Conservation (phyloP, 2,888 invertebrate genomes). For the Lobophora halterata region DNA sequence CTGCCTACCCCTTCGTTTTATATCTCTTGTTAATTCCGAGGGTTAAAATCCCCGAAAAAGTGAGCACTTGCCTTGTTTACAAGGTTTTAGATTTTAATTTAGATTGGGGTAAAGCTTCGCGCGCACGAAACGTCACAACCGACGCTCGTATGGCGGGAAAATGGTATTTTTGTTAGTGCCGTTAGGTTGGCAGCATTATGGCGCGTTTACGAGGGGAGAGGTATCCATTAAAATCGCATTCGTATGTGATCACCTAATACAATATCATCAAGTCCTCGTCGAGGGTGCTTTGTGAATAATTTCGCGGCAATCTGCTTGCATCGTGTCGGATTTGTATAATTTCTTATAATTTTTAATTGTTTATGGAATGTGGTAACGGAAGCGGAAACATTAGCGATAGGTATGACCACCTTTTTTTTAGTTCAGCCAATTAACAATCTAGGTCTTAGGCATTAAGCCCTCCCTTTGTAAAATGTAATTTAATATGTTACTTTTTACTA, state of each 20-base stretch:
- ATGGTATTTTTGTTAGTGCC: conserved; percentile 42
- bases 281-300: conserved; percentile 78
- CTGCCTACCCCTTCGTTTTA: conserved; percentile 56
- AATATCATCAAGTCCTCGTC: conserved; percentile 78
- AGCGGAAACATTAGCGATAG: conserved; percentile 11
- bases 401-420: no score
- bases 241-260: conserved; percentile 82
- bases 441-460: no score
- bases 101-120: conserved; percentile 73
- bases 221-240: conserved; percentile 80
- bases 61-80: conserved; percentile 83
- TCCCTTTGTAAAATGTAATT: no score
- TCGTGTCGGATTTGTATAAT: conserved; percentile 69
- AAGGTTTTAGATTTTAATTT: conserved; percentile 83
- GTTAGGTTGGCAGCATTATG: conserved; percentile 36
- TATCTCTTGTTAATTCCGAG: conserved; percentile 78
- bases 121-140: conserved; percentile 55
- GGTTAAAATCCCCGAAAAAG: conserved; percentile 82
- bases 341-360: conserved; percentile 64
- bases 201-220: conserved; percentile 46
- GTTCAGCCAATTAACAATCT: no score
- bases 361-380: conserved; percentile 2
- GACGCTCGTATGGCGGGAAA: conserved; percentile 41
- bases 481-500: no score
- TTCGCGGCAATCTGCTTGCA: conserved; percentile 77